Evolutionary conservation across 1,140 invertebrate species (phyloP).

Genomic region (Acromyrmex heyeri): DNA sequence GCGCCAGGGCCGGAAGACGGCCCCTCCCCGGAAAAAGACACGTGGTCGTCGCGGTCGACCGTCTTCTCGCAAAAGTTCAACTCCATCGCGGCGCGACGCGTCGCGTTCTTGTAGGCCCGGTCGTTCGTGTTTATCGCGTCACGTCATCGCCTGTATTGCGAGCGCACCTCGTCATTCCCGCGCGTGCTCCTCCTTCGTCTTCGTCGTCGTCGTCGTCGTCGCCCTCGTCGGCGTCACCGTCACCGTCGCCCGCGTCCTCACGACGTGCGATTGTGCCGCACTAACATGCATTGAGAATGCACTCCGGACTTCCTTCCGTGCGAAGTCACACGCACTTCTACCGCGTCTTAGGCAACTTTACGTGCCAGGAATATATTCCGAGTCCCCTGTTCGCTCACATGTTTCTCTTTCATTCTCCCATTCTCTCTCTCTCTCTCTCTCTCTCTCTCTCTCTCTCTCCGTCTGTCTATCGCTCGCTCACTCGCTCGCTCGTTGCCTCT

Average conservation of each 20-base stretch:
- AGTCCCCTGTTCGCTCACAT: slow-evolving; percentile 12
- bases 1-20: slow-evolving; percentile 74
- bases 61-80: slow-evolving; percentile 50
- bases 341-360: slow-evolving; percentile 65
- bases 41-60: slow-evolving; percentile 65
- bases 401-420: not conserved
- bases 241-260: slow-evolving; percentile 51
- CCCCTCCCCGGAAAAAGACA: slow-evolving; percentile 65
- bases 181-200: slow-evolving; percentile 7
- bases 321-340: slow-evolving; percentile 67
- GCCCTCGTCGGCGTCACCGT: slow-evolving; percentile 41
- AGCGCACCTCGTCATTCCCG: slow-evolving; percentile 68
- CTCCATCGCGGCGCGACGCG: slow-evolving; percentile 60
- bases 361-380: slow-evolving; percentile 72
- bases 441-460: not conserved
- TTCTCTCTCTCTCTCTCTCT: not conserved
- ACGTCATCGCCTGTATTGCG: slow-evolving; percentile 70
- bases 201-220: slow-evolving; percentile 52
- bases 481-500: not conserved
- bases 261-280: not conserved
- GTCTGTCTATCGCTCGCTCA: not conserved
- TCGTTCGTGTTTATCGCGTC: slow-evolving; percentile 67
- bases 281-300: slow-evolving; percentile 15
- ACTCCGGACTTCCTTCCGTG: slow-evolving; percentile 28
- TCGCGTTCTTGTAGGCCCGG: slow-evolving; percentile 45